These are phyloP conservation scores for Nipponia nippon DNA, from an alignment of 2,113 vertebrate species.

Conservation along the genomic window DNA sequence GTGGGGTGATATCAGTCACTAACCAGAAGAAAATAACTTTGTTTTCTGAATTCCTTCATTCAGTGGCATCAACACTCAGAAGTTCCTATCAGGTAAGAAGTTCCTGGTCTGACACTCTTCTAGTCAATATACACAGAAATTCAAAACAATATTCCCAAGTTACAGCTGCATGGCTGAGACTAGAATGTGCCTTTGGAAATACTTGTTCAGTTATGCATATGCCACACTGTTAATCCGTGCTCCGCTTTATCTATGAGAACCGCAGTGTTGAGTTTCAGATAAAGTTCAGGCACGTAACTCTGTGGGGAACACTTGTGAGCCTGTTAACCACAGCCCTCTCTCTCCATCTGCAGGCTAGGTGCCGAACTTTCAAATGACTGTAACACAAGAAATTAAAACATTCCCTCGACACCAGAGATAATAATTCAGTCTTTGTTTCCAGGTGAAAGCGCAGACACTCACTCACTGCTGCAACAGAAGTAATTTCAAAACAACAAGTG, in stretches of 20 bases:
- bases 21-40: background rate
- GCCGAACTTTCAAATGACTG: background rate
- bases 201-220: background rate
- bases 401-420: background rate
- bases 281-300: background rate
- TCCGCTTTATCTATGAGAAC: background rate
- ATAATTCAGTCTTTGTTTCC: background rate
- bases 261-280: background rate
- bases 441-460: background rate
- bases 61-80: background rate
- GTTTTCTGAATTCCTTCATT: background rate
- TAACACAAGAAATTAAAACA: background rate
- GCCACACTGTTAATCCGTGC: fast-evolving
- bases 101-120: background rate
- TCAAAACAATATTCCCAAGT: background rate
- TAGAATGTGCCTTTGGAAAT: background rate
- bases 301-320: fast-evolving
- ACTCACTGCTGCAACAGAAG: background rate
- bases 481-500: background rate
- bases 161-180: background rate
- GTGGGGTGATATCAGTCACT: background rate
- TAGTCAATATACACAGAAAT: background rate
- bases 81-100: background rate
- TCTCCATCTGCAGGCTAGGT: background rate
- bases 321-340: background rate